These are phyloP conservation scores for Drosophila falleni DNA, from an alignment of 2,888 invertebrate species.

Conservation along the genomic window DNA sequence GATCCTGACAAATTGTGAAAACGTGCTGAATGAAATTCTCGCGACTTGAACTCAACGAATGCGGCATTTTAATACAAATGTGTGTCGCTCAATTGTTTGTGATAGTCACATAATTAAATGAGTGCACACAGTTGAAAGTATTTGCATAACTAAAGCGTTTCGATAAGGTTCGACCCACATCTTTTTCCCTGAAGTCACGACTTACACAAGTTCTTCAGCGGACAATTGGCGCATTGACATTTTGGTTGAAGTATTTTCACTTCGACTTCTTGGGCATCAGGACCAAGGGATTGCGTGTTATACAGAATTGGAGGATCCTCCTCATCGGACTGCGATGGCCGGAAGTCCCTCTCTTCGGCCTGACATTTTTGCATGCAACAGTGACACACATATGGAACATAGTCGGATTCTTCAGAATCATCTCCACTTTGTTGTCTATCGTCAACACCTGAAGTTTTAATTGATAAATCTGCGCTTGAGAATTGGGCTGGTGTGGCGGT, in stretches of 20 bases:
- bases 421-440: too few relatives aligned
- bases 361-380: constrained; percentile 57
- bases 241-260: constrained; percentile 59
- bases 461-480: neutral
- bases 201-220: constrained; percentile 83
- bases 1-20: constrained; percentile 67
- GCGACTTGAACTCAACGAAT: constrained; percentile 52
- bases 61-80: constrained; percentile 51
- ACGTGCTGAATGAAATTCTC: constrained; percentile 63
- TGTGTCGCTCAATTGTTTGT: constrained; percentile 1
- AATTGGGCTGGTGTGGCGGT: too few relatives aligned
- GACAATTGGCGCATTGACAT: constrained; percentile 83
- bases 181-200: constrained; percentile 31
- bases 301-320: constrained; percentile 52
- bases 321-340: constrained; percentile 42
- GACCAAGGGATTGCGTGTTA: constrained; percentile 37
- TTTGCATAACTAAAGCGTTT: constrained; percentile 73
- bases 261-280: constrained; percentile 44
- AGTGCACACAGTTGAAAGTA: constrained; percentile 30
- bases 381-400: constrained; percentile 57
- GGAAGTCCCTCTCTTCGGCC: constrained; percentile 38
- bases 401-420: constrained; percentile 37
- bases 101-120: constrained; percentile 20
- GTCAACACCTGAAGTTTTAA: neutral
- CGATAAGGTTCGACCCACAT: constrained; percentile 57